phyloP scores from a whole-genome alignment of 2,888 invertebrate species.

The Polydrusus tereticollis region DNA sequence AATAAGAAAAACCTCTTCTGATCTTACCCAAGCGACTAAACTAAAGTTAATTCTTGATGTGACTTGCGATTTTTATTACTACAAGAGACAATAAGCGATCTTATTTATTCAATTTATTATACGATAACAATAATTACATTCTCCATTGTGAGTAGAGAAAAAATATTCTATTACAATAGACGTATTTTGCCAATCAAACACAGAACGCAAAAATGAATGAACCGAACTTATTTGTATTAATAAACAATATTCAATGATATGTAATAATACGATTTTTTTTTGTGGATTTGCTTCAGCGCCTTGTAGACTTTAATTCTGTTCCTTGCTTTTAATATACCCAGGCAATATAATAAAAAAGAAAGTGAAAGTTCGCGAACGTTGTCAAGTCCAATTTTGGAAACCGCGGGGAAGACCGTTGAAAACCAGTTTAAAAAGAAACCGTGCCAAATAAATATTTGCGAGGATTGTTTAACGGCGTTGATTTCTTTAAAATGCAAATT shows the following conservation, averaged over 20 bases:
- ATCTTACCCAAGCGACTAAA: no score
- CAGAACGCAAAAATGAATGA: background rate
- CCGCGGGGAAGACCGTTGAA: conserved; percentile 25
- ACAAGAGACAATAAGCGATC: background rate
- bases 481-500: background rate
- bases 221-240: background rate
- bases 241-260: background rate
- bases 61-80: no score
- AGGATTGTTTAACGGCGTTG: background rate
- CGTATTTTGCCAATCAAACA: background rate
- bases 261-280: background rate
- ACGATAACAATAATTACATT: background rate
- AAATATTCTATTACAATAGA: background rate
- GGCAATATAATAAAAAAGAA: conserved; percentile 41
- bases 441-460: conserved; percentile 37
- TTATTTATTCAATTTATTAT: background rate
- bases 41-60: no score
- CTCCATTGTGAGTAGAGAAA: background rate
- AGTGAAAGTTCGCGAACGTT: conserved; percentile 42
- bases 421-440: conserved; percentile 47
- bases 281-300: background rate
- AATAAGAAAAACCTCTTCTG: no score
- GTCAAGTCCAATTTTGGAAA: conserved; percentile 45
- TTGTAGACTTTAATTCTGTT: conserved; percentile 37
- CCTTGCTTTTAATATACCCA: conserved; percentile 17